Percentiles rank a stretch among this genome's conserved stretches.
Conservation (phyloP, 2,888 invertebrate species). For the Ornithoptera priamus region DNA sequence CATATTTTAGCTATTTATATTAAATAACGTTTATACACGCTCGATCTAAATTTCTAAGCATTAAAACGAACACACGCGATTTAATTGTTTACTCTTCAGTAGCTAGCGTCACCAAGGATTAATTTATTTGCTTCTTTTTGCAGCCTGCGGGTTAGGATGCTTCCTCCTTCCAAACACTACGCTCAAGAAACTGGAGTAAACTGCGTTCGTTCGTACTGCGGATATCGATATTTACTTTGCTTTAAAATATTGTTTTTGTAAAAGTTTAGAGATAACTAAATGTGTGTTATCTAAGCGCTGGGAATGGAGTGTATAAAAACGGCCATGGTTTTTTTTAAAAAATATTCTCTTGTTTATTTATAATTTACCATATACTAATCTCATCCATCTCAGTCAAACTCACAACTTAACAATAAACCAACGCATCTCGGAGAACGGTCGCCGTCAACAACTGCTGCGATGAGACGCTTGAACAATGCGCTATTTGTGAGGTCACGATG, state of each 20-base stretch:
- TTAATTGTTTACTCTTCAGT: neutral
- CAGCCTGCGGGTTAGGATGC: constrained; percentile 63
- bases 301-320: constrained; percentile 42
- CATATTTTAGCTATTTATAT: too few species aligned
- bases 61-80: too few species aligned
- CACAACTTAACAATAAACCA: constrained; percentile 54
- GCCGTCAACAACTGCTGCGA: constrained; percentile 48
- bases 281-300: constrained; percentile 23
- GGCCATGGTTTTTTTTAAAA: constrained; percentile 51
- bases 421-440: constrained; percentile 63
- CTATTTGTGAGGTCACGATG: too few species aligned
- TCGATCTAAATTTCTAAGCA: too few species aligned
- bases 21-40: too few species aligned
- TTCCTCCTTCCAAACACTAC: constrained; percentile 69
- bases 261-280: neutral
- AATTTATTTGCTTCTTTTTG: constrained; percentile 38
- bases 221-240: neutral
- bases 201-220: neutral
- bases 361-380: constrained; percentile 71
- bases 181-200: constrained; percentile 67
- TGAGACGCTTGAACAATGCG: constrained; percentile 27
- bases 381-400: constrained; percentile 68
- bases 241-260: constrained; percentile 3
- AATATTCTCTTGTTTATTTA: constrained; percentile 76
- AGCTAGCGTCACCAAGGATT: constrained; percentile 10